phyloP scores from a whole-genome alignment of 2,113 vertebrate genomes.

The Sebastes schlegelii region DNA sequence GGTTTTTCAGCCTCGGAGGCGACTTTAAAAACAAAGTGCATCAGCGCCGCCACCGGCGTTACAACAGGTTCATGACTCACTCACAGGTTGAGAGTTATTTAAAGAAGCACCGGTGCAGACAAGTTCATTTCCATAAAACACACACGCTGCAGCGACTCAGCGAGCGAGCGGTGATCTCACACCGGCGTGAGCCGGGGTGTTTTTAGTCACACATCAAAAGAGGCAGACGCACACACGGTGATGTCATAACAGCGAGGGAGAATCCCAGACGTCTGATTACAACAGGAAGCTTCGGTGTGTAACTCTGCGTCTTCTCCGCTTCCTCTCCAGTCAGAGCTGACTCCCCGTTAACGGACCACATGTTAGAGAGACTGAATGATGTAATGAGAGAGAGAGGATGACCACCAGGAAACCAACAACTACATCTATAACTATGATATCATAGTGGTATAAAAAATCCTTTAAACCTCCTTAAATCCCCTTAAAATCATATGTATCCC shows the following conservation, averaged over 20 bases:
- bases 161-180: no score
- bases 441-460: background rate
- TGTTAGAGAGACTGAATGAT: background rate
- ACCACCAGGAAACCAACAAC: background rate
- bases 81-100: conserved; percentile 66
- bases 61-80: conserved; percentile 54
- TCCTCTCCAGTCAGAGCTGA: conserved; percentile 62
- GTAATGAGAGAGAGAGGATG: background rate
- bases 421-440: background rate
- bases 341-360: background rate
- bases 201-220: no score
- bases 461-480: background rate
- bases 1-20: conserved; percentile 24
- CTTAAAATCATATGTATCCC: background rate
- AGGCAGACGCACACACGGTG: conserved; percentile 18
- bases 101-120: conserved; percentile 52
- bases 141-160: conserved; percentile 23
- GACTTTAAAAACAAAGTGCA: conserved; percentile 29
- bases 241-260: conserved; percentile 59
- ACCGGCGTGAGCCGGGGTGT: no score
- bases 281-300: conserved; percentile 41
- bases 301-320: conserved; percentile 40
- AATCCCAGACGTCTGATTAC: conserved; percentile 69
- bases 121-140: conserved; percentile 29
- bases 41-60: background rate